A percentile compares a stretch with the other conserved stretches of the same genome.
Evolutionary conservation across 1,140 invertebrate species (phyloP).

Genomic region (Papilio aristodemus): DNA sequence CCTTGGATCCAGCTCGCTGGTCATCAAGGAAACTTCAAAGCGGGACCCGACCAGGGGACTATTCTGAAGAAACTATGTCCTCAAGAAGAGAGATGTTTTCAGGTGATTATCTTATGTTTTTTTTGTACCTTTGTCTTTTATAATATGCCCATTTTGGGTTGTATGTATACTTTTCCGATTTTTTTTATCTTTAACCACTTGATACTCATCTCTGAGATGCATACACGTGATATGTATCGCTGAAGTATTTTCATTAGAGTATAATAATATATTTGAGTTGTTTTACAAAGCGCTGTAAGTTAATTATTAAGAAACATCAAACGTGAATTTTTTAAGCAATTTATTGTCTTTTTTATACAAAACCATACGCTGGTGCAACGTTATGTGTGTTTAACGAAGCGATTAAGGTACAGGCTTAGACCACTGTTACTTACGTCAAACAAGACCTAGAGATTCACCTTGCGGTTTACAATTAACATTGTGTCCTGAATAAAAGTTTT

Average conservation of each 20-base stretch:
- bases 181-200: no score
- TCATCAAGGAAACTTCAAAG: constrained; percentile 96
- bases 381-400: background rate
- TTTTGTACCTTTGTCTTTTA: background rate
- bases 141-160: no score
- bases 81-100: constrained; percentile 93
- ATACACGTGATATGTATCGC: no score
- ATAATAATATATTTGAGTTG: no score
- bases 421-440: constrained; percentile 17
- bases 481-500: constrained; percentile 10
- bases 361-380: background rate
- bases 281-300: no score
- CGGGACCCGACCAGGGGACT: constrained; percentile 94
- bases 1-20: constrained; percentile 97
- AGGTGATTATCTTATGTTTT: constrained; percentile 69
- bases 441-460: constrained; percentile 25
- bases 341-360: background rate
- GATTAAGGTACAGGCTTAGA: background rate
- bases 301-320: no score
- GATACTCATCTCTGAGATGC: no score
- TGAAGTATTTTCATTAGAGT: no score
- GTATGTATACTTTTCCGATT: background rate
- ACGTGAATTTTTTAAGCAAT: no score
- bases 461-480: constrained; percentile 28
- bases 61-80: constrained; percentile 95